Base-by-base conservation (phyloP, 2,888 invertebrate species). In the Smittia aterrima region DNA sequence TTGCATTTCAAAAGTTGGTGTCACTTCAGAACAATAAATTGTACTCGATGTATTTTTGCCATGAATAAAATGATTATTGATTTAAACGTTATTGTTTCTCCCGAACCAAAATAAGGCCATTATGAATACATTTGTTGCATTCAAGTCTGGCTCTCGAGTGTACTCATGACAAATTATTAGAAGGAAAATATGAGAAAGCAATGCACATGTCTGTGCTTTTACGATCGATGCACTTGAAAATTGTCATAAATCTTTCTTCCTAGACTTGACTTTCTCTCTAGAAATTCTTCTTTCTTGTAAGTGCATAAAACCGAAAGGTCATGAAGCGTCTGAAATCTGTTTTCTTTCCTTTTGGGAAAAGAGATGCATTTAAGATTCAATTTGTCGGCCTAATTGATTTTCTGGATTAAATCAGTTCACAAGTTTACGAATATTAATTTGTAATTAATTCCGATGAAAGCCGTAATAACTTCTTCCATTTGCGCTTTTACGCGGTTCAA, bases 91-190 rank as follows among this genome's bases (percentile, higher is more conserved):
- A n/a, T n/a, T n/a, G n/a, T n/a, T n/a, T n/a, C n/a, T n/a, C n/a
- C n/a, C n/a, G n/a, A n/a, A n/a, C n/a, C n/a, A n/a, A n/a, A n/a
- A n/a, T n/a, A n/a, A n/a, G n/a, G n/a, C n/a, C n/a, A n/a, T n/a
- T n/a, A n/a, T n/a, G n/a, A n/a, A n/a, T n/a, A n/a, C n/a, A n/a
- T n/a, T n/a, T n/a, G n/a, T n/a, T n/a, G n/a, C n/a, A n/a, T n/a
- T n/a, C n/a, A n/a, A n/a, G n/a, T n/a, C n/a, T n/a, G n/a, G n/a
- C 16, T 70, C 53, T 70, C 70, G 53, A 70, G 70, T 70, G 20
- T 25, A n/a, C 16, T 54, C 54, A 70, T 70, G 70, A 70, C 70
- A 70, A 70, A 70, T 70, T 70, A 70, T 70, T 53, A 32, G 20
- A 64, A 7, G 4, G 20, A 27, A n/a, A 64, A 58, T 6, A 41